Percentiles rank a stretch among this genome's conserved stretches.
Conservation (phyloP, 2,888 invertebrate genomes). For the Ichneumon xanthorius region DNA sequence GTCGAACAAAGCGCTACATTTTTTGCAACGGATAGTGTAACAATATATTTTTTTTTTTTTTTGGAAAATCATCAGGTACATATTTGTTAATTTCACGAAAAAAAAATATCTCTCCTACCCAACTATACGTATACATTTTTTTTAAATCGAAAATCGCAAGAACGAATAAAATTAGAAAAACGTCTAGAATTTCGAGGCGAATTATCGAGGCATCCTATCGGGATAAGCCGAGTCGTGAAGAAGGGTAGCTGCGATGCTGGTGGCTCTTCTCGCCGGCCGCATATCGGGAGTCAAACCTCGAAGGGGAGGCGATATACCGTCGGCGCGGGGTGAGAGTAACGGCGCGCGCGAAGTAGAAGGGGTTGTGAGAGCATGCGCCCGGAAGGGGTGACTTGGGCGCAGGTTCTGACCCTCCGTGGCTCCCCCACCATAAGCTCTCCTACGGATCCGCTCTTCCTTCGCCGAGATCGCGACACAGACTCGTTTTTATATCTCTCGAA, state of each 20-base stretch:
- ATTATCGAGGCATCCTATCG: conserved; percentile 56
- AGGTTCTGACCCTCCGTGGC: conserved; percentile 79
- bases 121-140: background rate
- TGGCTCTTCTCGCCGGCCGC: conserved; percentile 53
- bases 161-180: background rate
- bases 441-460: conserved; percentile 60
- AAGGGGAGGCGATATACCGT: conserved; percentile 38
- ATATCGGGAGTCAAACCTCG: conserved; percentile 64
- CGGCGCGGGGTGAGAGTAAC: conserved; percentile 64
- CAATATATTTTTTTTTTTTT: background rate
- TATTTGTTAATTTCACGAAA: background rate
- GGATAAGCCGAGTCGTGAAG: conserved; percentile 40
- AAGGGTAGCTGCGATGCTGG: conserved; percentile 39
- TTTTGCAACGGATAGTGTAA: background rate
- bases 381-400: conserved; percentile 80
- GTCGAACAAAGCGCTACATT: background rate
- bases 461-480: conserved; percentile 45
- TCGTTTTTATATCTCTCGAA: conserved; percentile 41
- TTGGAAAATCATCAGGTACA: too few relatives aligned
- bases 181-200: conserved; percentile 15
- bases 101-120: background rate
- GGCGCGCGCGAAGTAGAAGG: conserved; percentile 74
- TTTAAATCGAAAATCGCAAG: background rate
- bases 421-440: conserved; percentile 71
- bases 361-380: conserved; percentile 81